Percentiles rank a stretch among this genome's conserved stretches.
phyloP scores from a whole-genome alignment of 1,140 invertebrate species.

The Megathymus violae region DNA sequence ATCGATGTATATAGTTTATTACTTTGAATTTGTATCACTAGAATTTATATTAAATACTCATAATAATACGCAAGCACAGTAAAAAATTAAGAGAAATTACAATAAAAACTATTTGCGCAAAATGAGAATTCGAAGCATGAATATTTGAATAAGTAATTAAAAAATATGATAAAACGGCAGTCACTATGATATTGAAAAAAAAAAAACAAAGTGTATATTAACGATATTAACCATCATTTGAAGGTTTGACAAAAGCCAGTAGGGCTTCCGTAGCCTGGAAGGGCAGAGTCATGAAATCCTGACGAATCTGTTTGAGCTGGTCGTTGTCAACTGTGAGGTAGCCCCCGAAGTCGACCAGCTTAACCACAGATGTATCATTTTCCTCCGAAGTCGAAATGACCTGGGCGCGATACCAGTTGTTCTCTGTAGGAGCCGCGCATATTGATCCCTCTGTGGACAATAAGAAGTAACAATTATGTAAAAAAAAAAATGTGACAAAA shows the following conservation, averaged over 20 bases:
- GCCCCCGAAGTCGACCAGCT: slow-evolving; percentile 97
- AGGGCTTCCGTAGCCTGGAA: slow-evolving; percentile 98
- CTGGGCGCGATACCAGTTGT: slow-evolving; percentile 95
- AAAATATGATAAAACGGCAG: too few species aligned
- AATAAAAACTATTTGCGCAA: too few species aligned
- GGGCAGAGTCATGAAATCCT: slow-evolving; percentile 95
- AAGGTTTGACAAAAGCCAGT: slow-evolving; percentile 94
- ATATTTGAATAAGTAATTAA: too few species aligned
- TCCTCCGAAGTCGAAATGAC: slow-evolving; percentile 89
- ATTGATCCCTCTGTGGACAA: slow-evolving; percentile 89
- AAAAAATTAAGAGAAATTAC: too few species aligned
- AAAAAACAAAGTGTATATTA: slow-evolving; percentile 25
- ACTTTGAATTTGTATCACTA: too few species aligned
- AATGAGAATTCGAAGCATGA: too few species aligned
- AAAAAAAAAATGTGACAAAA: neutral
- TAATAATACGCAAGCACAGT: too few species aligned
- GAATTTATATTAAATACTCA: too few species aligned
- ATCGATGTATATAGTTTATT: too few species aligned
- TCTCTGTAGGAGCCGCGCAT: slow-evolving; percentile 92
- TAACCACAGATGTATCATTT: slow-evolving; percentile 90
- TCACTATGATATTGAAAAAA: slow-evolving; percentile 15
- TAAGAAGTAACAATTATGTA: neutral
- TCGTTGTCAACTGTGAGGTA: slow-evolving; percentile 91
- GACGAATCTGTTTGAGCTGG: slow-evolving; percentile 93
- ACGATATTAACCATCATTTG: slow-evolving; percentile 85